phyloP scores from a whole-genome alignment of 2,888 invertebrate species.

The Caprella mutica region DNA sequence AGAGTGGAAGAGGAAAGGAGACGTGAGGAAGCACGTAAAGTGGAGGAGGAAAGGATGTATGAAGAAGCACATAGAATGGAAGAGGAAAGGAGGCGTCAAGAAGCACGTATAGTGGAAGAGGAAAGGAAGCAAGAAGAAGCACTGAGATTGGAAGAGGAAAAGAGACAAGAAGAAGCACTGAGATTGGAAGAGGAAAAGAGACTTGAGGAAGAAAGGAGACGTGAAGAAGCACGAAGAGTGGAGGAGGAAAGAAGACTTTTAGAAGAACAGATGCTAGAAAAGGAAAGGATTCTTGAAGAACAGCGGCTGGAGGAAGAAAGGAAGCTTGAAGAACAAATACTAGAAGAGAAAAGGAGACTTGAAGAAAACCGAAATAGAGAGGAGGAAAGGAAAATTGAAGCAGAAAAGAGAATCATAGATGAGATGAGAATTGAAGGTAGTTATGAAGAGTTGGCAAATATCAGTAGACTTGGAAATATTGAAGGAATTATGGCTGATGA shows the following conservation, averaged over 20 bases:
- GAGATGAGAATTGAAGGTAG: neutral
- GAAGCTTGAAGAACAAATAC: neutral
- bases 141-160: slow-evolving; percentile 1
- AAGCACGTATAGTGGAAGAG: neutral
- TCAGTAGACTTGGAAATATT: too few species aligned
- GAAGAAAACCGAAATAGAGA: neutral
- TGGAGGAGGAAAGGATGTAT: neutral
- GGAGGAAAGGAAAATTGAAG: neutral
- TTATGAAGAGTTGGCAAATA: too few species aligned
- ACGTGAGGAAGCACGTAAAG: slow-evolving; percentile 1
- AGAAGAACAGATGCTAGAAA: neutral
- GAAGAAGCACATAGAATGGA: slow-evolving; percentile 6
- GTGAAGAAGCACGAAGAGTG: neutral
- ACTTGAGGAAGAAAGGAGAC: neutral
- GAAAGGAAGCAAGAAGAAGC: slow-evolving; percentile 5
- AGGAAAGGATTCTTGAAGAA: neutral
- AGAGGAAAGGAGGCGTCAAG: neutral
- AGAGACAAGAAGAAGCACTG: neutral
- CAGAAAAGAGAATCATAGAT: neutral
- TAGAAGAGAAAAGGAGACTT: neutral
- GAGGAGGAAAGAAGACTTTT: neutral
- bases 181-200: slow-evolving; percentile 1
- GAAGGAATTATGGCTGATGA: too few species aligned
- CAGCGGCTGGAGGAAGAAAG: slow-evolving; percentile 3
- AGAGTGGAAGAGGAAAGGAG: neutral